Evolutionary conservation across 2,797 vertebrate genomes (phyloP).

Genomic region (Eutrigla gurnardus): DNA sequence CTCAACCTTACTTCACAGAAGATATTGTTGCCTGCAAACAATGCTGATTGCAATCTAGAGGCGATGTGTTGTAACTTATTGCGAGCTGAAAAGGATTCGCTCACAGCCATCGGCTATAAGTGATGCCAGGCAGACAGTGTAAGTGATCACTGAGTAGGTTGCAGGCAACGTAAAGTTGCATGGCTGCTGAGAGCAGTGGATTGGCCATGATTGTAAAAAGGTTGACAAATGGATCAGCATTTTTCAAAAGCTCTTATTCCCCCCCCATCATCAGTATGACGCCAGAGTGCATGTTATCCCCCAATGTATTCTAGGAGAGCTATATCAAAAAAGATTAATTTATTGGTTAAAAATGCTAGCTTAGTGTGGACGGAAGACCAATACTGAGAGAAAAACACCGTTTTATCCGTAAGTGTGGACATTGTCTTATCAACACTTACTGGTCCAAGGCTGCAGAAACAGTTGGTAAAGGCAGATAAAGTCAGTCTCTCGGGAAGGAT

Average conservation of each 20-base stretch:
- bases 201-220: constrained; percentile 1
- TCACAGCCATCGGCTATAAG: constrained; percentile 8
- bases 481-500: constrained; percentile 7
- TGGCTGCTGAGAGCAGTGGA: constrained; percentile 3
- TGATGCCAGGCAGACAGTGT: constrained; percentile 5
- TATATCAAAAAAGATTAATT: constrained; percentile 11
- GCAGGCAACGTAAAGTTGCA: constrained; percentile 11
- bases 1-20: constrained; percentile 1
- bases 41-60: constrained; percentile 33
- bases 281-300: background rate
- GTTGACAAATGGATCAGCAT: constrained; percentile 3
- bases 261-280: background rate
- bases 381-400: background rate
- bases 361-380: background rate
- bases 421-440: constrained; percentile 18
- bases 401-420: constrained; percentile 14
- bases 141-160: constrained; percentile 17
- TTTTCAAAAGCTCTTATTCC: constrained; percentile 13
- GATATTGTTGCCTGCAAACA: background rate
- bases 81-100: constrained; percentile 24
- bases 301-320: background rate
- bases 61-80: constrained; percentile 13
- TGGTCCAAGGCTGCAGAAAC: constrained; percentile 1
- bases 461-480: constrained; percentile 12
- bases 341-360: background rate